Base-by-base conservation (phyloP, 2,113 vertebrate genomes). In the Nansenia antarctica region DNA sequence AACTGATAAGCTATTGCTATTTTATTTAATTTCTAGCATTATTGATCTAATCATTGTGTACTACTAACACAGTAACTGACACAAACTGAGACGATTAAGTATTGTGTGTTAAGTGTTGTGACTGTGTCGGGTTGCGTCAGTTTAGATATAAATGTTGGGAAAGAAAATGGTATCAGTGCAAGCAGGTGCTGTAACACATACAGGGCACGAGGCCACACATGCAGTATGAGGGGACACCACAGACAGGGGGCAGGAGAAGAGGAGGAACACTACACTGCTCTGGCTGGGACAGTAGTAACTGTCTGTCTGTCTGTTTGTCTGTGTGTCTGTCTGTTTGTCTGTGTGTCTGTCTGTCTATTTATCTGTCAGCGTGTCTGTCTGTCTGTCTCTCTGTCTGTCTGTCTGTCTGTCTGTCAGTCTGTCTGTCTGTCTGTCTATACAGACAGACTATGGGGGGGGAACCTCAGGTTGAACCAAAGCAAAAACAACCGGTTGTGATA, bases 181-280 rank as follows among this genome's bases (percentile, higher is more conserved):
- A 26, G 57, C 66, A 74, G 65, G 77, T 78, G 82, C 74, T 81
- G 24, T 75, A 81, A 75, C 64, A 78, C 77, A 74, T 26, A 69
- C 31, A 59, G 32, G 24, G 64, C 59, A 60, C 65, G 60, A 42
- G 59, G 69, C 74, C 72, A 67, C 73, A 73, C 67, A 69, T 77
- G 71, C 78, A 72, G 67, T 34, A 70, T 30, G 66, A 73, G 31
- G 76, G 72, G 70, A 82, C 37, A 67, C 79, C 74, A 87, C 75
- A 79, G 65, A 76, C 62, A 67, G 37, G 62, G 53, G 62, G 67
- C 27, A 62, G 71, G 52, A 62, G 31, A 18, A 72, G 69, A 55
- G 54, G 53, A 69, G 2, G 29, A 69, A 76, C 54, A 65, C 18
- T 69, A 76, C 55, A 11, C 64, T 72, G 59, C 70, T 61, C 60